Base-by-base conservation (phyloP, 2,888 invertebrate species). In the Agapostemon virescens region DNA sequence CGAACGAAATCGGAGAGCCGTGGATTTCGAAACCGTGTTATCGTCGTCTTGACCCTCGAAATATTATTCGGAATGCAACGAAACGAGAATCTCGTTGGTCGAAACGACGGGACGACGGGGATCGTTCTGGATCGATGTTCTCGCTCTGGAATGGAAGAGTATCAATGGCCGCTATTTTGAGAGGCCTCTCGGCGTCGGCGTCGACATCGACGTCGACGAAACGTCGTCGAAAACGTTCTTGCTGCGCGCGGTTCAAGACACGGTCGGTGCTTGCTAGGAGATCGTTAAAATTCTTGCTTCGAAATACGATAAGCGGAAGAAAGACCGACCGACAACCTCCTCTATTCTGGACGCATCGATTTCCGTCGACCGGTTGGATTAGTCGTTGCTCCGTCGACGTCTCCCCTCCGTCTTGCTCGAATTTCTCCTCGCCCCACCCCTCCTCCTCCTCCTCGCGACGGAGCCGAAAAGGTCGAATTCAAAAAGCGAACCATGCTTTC, bases 161-260 rank as follows among this genome's bases (percentile, higher is more conserved):
- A 90, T 91, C 91, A 89, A 91, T 91, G 90, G 87, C 87, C 86
- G 90, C 88, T 91, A 91, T 91, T 91, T 91, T 88, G 88, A 90
- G 90, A 90, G 83, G 81, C 84, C 84, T 84, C 84, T 38, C 77
- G 73, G 77, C 84, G 83, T 85, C 84, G 77, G 58, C 73, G 69
- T 42, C 71, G 75, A 67, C 72, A 76, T 72, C 85, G 84, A 38
- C 71, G 77, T 70, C 74, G 79, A 36, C 70, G 77, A 20, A 49
- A 49, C 71, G 76, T 71, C 74, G 80, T 74, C 84, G 83, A 85
- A 86, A 88, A 88, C 78, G 86, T 88, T 86, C 87, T 74, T 78
- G 74, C 74, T 78, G 74, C 81, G 71, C 84, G n/a, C n/a, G n/a
- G 83, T 84, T 80, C 72, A n/a, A 40, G 69, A 23, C 74, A 70